phyloP scores from a whole-genome alignment of 2,797 vertebrate genomes.

The Liparis tanakae region DNA sequence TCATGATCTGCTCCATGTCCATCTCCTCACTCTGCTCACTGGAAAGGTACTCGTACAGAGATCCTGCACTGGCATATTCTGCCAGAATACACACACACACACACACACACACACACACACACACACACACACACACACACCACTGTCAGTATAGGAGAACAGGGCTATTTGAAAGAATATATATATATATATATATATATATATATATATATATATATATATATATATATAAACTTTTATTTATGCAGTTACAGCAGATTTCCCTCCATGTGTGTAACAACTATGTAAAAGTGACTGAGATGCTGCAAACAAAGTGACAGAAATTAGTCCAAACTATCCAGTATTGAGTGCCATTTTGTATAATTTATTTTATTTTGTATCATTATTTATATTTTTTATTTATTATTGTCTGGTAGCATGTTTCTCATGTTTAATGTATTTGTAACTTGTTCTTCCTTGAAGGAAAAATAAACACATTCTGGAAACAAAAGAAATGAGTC shows the following conservation, averaged over 20 bases:
- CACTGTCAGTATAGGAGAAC: neutral
- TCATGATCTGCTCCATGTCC: conserved; percentile 98
- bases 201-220: neutral
- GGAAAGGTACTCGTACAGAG: conserved; percentile 96
- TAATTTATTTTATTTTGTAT: too few species aligned
- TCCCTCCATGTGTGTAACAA: neutral
- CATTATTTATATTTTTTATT: too few species aligned
- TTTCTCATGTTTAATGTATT: too few species aligned
- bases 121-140: conserved; percentile 15
- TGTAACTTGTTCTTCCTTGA: too few species aligned
- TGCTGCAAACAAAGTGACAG: neutral
- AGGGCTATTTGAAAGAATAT: conserved; percentile 9
- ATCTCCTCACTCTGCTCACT: conserved; percentile 97
- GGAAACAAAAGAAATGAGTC: neutral
- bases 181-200: neutral
- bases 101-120: conserved; percentile 18
- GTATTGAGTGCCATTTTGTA: too few species aligned
- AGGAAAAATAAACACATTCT: too few species aligned
- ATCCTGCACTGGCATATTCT: conserved; percentile 95
- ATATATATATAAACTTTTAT: neutral
- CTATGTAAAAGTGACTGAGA: neutral
- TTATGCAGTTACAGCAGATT: neutral
- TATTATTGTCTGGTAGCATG: too few species aligned
- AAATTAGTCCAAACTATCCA: neutral
- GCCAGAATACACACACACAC: conserved; percentile 46